Conservation (phyloP, 2,797 vertebrate species). For the Micrastur ruficollis region DNA sequence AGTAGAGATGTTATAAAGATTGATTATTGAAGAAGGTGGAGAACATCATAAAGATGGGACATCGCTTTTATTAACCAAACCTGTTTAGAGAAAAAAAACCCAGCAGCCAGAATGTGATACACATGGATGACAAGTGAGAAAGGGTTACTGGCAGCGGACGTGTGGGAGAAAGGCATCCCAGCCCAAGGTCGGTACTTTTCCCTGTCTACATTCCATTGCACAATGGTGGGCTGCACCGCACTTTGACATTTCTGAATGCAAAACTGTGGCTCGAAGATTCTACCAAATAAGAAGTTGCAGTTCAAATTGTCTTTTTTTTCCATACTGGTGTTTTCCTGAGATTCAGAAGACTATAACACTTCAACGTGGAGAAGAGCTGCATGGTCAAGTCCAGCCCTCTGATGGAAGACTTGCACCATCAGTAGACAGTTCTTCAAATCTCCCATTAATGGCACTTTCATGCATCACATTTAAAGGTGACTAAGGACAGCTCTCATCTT, state of each 20-base stretch:
- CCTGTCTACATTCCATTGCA: not conserved
- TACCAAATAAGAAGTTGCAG: not conserved
- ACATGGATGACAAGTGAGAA: not conserved
- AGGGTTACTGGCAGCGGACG: not conserved
- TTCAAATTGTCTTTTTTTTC: not conserved
- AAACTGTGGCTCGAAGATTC: not conserved
- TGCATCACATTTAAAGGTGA: not conserved
- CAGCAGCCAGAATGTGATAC: not conserved
- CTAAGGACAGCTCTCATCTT: slow-evolving; percentile 62
- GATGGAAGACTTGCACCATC: not conserved
- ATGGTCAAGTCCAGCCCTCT: not conserved
- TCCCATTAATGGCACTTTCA: not conserved
- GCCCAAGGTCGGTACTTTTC: not conserved
- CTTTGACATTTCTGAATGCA: not conserved
- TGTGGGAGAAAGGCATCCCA: not conserved
- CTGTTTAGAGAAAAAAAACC: not conserved
- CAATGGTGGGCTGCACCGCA: not conserved
- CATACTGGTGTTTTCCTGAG: not conserved
- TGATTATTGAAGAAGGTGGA: not conserved
- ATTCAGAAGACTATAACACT: not conserved
- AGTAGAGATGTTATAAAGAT: not conserved
- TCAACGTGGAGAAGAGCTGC: not conserved
- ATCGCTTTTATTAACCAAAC: slow-evolving; percentile 38
- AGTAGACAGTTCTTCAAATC: not conserved
- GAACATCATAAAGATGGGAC: not conserved